Base-by-base conservation (phyloP, 2,113 vertebrate species). In the Nothocercus julius region DNA sequence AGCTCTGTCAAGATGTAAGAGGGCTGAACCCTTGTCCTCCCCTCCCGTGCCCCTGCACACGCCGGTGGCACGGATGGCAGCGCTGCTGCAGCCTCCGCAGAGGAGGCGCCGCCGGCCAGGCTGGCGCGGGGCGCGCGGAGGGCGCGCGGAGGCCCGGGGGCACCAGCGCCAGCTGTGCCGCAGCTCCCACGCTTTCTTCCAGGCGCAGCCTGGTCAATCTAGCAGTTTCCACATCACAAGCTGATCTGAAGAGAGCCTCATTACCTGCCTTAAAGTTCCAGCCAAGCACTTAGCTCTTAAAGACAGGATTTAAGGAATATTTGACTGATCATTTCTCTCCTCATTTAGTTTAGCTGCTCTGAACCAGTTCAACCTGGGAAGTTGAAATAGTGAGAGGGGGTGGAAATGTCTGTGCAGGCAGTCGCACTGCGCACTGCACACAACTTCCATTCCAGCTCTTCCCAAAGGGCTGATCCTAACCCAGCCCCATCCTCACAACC, bases 311-410 rank as follows among this genome's bases (percentile, higher is more conserved):
- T 97, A 94, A 96, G 96, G 94, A 97, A 97, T 96, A 96, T 97
- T 96, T 96, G 96, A 97, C 95, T 97, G 97, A 97, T 97, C 95
- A 95, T 96, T 97, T 96, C 90, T 95, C 92, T 96, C 91, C 75
- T 96, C 96, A 97, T 97, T 97, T 96, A 96, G 94, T 97, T 97
- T 94, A 92, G 94, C 95, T 94, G 95, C 96, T 94, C 94, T 97
- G 95, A 97, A 97, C 95, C 95, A 91, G 81, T 91, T 95, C 90
- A 97, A 94, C 94, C 96, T 97, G 92, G 91, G 95, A 97, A 97
- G 95, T 77, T 96, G 91, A 96, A 97, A 92, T 25, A 95, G 74
- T 58, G 67, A 91, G 92, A 93, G 58, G 1, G 9, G 92, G 85
- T 93, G 49, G 92, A 76, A 84, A 92, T 13, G 62, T 70, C 77